Conservation (phyloP, 1,140 invertebrate species). For the Phymastichus coffea region DNA sequence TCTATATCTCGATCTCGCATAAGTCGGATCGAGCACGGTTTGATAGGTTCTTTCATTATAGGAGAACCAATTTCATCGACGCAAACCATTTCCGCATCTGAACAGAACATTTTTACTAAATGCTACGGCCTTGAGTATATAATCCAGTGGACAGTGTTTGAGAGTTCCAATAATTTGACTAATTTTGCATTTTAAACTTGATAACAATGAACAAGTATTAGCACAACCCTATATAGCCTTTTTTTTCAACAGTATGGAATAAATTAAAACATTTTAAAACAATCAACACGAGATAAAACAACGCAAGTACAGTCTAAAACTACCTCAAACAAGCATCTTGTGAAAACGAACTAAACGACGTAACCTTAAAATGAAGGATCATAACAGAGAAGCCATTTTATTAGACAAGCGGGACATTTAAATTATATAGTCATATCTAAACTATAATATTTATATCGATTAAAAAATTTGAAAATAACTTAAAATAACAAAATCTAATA, state of each 20-base stretch:
- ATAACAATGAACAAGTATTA: slow-evolving; percentile 4
- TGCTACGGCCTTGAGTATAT: slow-evolving; percentile 11
- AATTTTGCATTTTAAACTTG: slow-evolving; percentile 3
- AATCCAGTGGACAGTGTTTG: slow-evolving; percentile 19
- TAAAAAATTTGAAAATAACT: too few relatives aligned
- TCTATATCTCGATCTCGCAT: slow-evolving; percentile 47
- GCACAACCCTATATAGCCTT: neutral
- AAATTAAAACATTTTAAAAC: slow-evolving; percentile 18
- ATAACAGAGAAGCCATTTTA: slow-evolving; percentile 21
- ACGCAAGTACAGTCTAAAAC: slow-evolving; percentile 8
- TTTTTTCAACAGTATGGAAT: slow-evolving; percentile 1
- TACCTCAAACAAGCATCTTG: slow-evolving; percentile 22
- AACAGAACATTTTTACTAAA: slow-evolving; percentile 22
- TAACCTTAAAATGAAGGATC: slow-evolving; percentile 27
- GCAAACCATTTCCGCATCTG: slow-evolving; percentile 24
- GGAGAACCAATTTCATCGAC: neutral
- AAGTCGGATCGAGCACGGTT: slow-evolving; percentile 47
- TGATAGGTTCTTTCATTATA: slow-evolving; percentile 32
- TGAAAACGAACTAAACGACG: slow-evolving; percentile 6
- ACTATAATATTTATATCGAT: too few relatives aligned
- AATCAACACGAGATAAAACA: slow-evolving; percentile 4
- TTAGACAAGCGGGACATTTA: slow-evolving; percentile 18
- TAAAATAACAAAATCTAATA: too few relatives aligned
- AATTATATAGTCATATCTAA: too few relatives aligned
- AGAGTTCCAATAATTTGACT: neutral